phyloP scores from a whole-genome alignment of 2,797 vertebrate species.

The Lacerta agilis region DNA sequence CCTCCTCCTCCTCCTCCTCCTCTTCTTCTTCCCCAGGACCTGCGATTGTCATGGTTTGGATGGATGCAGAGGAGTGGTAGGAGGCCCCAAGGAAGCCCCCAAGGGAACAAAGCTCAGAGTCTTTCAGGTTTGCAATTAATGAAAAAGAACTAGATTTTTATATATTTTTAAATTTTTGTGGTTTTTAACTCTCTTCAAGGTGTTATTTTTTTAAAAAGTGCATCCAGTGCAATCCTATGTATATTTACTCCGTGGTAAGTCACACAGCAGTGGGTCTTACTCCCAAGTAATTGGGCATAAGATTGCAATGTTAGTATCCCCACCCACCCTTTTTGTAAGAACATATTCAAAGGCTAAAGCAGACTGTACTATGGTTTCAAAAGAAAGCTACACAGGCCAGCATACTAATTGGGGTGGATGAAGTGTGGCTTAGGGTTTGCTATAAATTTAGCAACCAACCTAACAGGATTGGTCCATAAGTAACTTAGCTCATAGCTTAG shows the following conservation, averaged over 20 bases:
- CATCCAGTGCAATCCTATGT: not conserved
- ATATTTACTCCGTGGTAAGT: not conserved
- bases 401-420: constrained; percentile 13
- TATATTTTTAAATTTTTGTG: too few relatives aligned
- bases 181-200: too few relatives aligned
- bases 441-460: constrained; percentile 23
- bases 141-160: constrained; percentile 32
- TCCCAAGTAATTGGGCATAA: not conserved
- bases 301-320: not conserved
- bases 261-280: not conserved
- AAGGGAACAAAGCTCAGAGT: too few relatives aligned
- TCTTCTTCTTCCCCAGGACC: too few relatives aligned
- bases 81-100: too few relatives aligned
- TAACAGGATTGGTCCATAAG: not conserved
- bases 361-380: not conserved
- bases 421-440: not conserved
- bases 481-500: constrained; percentile 38
- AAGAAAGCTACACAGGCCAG: not conserved
- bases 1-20: too few relatives aligned
- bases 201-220: too few relatives aligned
- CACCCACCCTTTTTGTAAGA: not conserved
- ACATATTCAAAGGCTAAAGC: not conserved
- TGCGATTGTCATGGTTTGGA: too few relatives aligned
- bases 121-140: constrained; percentile 52
- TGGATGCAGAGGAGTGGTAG: too few relatives aligned